Percentiles rank a stretch among this genome's conserved stretches.
These are phyloP conservation scores for Leptobrachium ailaonicum DNA, from an alignment of 2,113 vertebrate genomes.

Conservation along the genomic window DNA sequence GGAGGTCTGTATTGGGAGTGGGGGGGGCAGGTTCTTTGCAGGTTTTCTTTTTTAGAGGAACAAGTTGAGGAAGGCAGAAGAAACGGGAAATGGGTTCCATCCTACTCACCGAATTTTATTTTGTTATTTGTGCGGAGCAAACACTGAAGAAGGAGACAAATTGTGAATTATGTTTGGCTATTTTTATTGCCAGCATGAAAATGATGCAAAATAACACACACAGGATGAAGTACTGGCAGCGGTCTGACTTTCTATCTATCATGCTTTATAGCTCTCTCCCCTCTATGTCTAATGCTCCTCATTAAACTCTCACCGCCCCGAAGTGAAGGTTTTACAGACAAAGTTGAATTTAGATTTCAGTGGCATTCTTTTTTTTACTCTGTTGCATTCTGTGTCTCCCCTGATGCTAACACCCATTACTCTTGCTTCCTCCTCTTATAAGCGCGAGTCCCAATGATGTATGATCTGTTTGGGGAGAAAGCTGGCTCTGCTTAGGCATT, in stretches of 20 bases:
- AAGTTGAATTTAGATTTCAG: slow-evolving; percentile 36
- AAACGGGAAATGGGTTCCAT: no score
- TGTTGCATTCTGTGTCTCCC: slow-evolving; percentile 39
- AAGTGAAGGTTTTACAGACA: slow-evolving; percentile 16
- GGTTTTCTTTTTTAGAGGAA: no score
- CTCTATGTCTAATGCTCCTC: slow-evolving; percentile 2
- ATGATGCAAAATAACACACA: background rate
- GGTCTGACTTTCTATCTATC: background rate
- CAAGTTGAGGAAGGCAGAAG: no score
- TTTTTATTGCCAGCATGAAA: background rate
- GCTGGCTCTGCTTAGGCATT: slow-evolving; percentile 43
- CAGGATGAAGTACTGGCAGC: background rate
- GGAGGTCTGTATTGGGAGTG: no score
- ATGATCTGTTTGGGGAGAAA: slow-evolving; percentile 45
- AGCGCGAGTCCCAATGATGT: slow-evolving; percentile 42
- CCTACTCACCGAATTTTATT: no score
- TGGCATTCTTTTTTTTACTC: slow-evolving; percentile 36
- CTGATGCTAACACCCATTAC: slow-evolving; percentile 37
- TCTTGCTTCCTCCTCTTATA: slow-evolving; percentile 44
- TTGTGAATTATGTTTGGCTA: background rate
- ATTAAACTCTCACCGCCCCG: slow-evolving; percentile 25
- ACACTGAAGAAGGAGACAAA: background rate
- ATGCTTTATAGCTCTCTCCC: slow-evolving; percentile 1
- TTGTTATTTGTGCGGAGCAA: no score
- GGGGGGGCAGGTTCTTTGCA: no score